Base-by-base conservation (phyloP, 2,888 invertebrate genomes). In the Acleris literana region DNA sequence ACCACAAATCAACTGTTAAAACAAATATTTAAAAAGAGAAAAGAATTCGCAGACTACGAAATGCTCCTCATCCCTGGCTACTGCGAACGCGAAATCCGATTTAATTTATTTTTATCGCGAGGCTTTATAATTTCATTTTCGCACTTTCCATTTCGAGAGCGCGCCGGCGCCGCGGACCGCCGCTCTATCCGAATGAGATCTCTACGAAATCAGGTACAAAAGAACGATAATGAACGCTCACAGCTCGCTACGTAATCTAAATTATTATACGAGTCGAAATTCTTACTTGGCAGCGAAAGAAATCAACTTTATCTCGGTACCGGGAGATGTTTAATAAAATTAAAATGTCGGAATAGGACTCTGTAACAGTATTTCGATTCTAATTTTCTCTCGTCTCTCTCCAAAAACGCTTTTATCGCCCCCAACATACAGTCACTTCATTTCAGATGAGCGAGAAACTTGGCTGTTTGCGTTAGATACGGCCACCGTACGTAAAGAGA, bases 91-190 rank as follows among this genome's bases (percentile, higher is more conserved):
- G 88, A 90, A 90, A 91, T 92, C 92, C 90, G 90, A 92, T 93
- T 92, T 93, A 92, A 93, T 93, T 92, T 93, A 93, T 93, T 93
- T 93, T 93, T 92, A 92, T 92, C 92, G 91, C 84, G 81, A 87
- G 87, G 87, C 90, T 92, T 92, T 92, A 92, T 92, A 92, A 93
- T 93, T 93, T 93, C 90, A 92, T 92, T 92, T 93, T 92, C 93
- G 90, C 93, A 92, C 92, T 92, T 92, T 92, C 90, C 90, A 90
- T 91, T 92, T 92, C 82, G 85, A 86, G 88, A 85, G 90, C 85
- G 84, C 86, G 86, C 89, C 85, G 87, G 87, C 86, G 86, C 87
- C 88, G 89, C 85, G 89, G 90, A 88, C 88, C 82, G 85, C 81
- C 82, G 87, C 87, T 90, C 90, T 92, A 92, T 92, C 92, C 87